phyloP scores from a whole-genome alignment of 2,113 vertebrate species.

The Himantopus leucocephalus region DNA sequence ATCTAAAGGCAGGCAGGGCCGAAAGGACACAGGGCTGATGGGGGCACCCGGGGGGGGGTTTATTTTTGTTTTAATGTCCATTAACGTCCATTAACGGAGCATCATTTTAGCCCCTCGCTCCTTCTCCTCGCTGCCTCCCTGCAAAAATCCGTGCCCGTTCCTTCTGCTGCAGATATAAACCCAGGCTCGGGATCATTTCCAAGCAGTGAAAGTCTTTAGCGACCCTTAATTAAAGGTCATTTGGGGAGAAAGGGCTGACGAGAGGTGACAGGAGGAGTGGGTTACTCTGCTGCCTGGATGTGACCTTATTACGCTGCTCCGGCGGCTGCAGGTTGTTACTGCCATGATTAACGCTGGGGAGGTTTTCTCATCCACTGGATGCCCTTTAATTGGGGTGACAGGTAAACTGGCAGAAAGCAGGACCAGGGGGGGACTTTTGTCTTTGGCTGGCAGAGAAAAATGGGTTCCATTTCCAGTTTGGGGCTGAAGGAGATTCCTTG shows the following conservation, averaged over 20 bases:
- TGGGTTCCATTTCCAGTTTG: fast-evolving
- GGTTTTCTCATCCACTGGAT: conserved; percentile 49
- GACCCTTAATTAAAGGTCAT: conserved; percentile 69
- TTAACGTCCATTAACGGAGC: neutral
- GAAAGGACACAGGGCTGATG: neutral
- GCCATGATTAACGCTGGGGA: conserved; percentile 14
- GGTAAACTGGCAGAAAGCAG: neutral
- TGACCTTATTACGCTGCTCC: conserved; percentile 55
- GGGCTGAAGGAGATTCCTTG: neutral
- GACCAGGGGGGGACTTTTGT: neutral
- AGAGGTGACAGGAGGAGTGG: conserved; percentile 54
- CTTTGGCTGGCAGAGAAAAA: neutral
- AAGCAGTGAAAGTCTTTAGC: conserved; percentile 49
- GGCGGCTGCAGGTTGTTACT: neutral
- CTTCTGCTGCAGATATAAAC: neutral
- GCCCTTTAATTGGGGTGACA: conserved; percentile 47
- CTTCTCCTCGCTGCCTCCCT: neutral
- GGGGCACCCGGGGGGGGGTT: neutral
- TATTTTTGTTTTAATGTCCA: neutral
- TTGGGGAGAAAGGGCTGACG: conserved; percentile 46
- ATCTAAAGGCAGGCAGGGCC: neutral
- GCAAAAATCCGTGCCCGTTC: neutral
- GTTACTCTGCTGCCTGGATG: conserved; percentile 52
- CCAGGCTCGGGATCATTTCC: neutral
- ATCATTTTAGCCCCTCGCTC: neutral